Evolutionary conservation across 2,797 vertebrate genomes (phyloP).

Genomic region (Balearica regulorum): DNA sequence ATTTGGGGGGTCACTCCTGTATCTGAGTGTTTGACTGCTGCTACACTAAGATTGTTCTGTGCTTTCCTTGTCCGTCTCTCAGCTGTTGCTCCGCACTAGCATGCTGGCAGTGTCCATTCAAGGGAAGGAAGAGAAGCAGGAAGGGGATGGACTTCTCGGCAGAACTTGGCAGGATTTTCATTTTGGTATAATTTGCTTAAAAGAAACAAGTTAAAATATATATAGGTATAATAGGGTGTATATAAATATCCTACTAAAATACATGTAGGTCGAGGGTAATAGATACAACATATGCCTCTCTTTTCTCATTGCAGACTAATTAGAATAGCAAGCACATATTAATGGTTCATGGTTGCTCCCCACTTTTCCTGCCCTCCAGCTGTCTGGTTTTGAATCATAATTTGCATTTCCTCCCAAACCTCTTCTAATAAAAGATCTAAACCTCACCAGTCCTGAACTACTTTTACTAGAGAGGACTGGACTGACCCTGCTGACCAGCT

Average conservation of each 20-base stretch:
- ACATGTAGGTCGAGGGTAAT: background rate
- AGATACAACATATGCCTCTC: background rate
- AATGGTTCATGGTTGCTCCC: background rate
- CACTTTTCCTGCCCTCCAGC: slow-evolving; percentile 21
- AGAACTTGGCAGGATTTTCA: background rate
- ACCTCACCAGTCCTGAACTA: background rate
- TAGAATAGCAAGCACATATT: background rate
- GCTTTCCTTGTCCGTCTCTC: background rate
- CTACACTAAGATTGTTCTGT: background rate
- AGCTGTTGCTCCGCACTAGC: background rate
- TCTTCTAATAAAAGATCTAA: background rate
- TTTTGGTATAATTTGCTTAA: background rate
- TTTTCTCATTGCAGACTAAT: background rate
- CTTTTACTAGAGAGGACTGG: background rate
- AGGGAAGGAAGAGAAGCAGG: background rate
- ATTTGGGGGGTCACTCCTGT: background rate
- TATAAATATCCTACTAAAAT: background rate
- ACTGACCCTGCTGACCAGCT: slow-evolving; percentile 14
- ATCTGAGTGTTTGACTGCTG: background rate
- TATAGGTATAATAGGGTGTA: background rate
- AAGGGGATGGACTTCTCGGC: background rate
- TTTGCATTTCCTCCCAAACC: background rate
- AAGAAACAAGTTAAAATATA: background rate
- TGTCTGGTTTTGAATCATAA: slow-evolving; percentile 17
- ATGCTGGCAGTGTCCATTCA: background rate